Evolutionary conservation across 2,797 vertebrate genomes (phyloP).

Genomic region (Numenius phaeopus): DNA sequence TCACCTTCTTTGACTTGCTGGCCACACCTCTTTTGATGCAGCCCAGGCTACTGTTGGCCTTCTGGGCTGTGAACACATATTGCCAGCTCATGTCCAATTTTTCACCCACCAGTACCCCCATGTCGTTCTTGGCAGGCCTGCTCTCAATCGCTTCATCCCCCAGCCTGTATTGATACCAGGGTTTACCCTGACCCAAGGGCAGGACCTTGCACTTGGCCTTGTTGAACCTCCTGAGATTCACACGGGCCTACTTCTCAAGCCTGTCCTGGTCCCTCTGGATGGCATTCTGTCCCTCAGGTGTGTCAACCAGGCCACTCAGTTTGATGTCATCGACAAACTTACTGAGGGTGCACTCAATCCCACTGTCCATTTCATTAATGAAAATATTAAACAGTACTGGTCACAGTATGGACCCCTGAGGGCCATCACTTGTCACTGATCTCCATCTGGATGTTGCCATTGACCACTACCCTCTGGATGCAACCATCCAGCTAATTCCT

Average conservation of each 20-base stretch:
- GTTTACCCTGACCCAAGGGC: background rate
- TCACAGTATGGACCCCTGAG: fast-evolving
- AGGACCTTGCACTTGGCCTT: background rate
- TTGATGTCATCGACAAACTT: background rate
- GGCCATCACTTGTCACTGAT: fast-evolving
- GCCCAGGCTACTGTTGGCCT: fast-evolving
- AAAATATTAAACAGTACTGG: background rate
- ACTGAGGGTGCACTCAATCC: background rate
- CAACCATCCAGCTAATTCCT: fast-evolving
- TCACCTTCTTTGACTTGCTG: background rate
- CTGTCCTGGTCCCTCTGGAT: background rate
- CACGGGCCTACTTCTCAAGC: background rate
- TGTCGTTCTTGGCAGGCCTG: background rate
- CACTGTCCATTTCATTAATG: background rate
- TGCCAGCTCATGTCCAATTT: background rate
- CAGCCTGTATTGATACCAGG: background rate
- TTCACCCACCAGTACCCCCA: background rate
- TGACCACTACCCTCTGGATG: background rate
- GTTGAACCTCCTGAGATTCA: background rate
- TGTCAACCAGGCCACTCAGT: background rate
- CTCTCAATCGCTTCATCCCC: background rate
- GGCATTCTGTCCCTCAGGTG: fast-evolving
- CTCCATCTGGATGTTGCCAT: background rate
- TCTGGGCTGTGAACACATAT: fast-evolving
- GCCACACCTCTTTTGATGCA: background rate